phyloP scores from a whole-genome alignment of 2,888 invertebrate species.

The Lasioglossum leucozonium region DNA sequence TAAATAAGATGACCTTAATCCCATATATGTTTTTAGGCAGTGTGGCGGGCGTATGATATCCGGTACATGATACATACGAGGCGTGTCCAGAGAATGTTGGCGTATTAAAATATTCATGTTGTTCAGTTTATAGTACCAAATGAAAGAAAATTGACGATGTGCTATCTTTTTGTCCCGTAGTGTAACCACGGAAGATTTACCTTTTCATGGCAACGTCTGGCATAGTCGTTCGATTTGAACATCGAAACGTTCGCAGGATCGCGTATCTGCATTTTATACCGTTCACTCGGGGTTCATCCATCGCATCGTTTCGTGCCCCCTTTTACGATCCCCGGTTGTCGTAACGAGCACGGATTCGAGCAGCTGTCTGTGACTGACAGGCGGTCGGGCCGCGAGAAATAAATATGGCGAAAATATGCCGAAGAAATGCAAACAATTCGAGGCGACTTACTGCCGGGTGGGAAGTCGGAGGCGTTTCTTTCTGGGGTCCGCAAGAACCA shows the following conservation, averaged over 20 bases:
- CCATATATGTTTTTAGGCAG: too few species aligned
- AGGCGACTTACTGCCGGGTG: conserved; percentile 55
- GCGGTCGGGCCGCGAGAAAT: conserved; percentile 72
- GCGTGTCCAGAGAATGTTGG: too few species aligned
- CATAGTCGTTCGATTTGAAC: conserved; percentile 4
- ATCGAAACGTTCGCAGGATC: conserved; percentile 34
- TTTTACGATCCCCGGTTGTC: conserved; percentile 62
- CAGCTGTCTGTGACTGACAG: conserved; percentile 78
- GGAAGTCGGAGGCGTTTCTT: conserved; percentile 45
- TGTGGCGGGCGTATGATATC: too few species aligned
- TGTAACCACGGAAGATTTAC: neutral
- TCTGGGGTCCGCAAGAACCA: conserved; percentile 48
- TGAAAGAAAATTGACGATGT: too few species aligned
- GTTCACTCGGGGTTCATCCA: conserved; percentile 33
- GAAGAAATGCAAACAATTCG: conserved; percentile 82
- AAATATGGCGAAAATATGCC: conserved; percentile 82
- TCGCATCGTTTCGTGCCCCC: conserved; percentile 31
- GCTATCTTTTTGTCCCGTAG: too few species aligned
- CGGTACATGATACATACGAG: too few species aligned
- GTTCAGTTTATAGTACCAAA: too few species aligned
- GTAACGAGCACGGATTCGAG: conserved; percentile 46
- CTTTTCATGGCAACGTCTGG: neutral
- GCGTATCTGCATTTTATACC: conserved; percentile 66
- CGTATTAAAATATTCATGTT: too few species aligned
- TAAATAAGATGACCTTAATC: too few species aligned